Evolutionary conservation across 2,888 invertebrate genomes (phyloP), one percentile per base, ranked within the genome.

Genomic region (Athetis lepigone): DNA sequence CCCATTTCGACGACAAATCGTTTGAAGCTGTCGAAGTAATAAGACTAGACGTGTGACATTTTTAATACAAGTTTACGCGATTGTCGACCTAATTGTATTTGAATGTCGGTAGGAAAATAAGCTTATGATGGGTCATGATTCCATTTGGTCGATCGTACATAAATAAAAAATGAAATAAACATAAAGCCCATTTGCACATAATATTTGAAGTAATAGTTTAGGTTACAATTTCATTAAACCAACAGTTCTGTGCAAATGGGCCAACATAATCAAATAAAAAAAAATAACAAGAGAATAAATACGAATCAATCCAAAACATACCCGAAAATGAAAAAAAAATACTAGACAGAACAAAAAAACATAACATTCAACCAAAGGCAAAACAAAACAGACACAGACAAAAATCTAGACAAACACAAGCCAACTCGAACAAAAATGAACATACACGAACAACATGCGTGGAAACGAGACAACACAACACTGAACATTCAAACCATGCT

Each of bases 401-500:
- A 71, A 25, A 19, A 25, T 60, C 37, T 36, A 64, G 23, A 64
- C 33, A 23, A 49, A 45, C 16, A 46, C 37, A 70, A 61, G 75
- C 49, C 18, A 68, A 47, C 18, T 25, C 33, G 52, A 46, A 74
- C 39, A 50, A 42, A 46, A 29, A 46, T 46, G 21, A 46, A 46
- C 37, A 65, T 39, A 37, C 56, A 73, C 45, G 36, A 58, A 46
- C 19, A 29, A 29, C 68, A 62, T 61, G 61, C 59, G 39, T 27
- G 42, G 43, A 73, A 74, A 36, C 43, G 21, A 42, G 56, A 63
- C 70, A 45, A 60, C 33, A 50, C 40, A 56, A 62, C 63, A 52
- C 4, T 37, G 59, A 69, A 57, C 56, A 64, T 50, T 61, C 61
- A 49, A 65, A 69, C 54, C 70, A 52, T 65, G 72, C 64, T 63